Base-by-base conservation (phyloP, 1,140 invertebrate genomes). In the Teleopsis dalmanni region DNA sequence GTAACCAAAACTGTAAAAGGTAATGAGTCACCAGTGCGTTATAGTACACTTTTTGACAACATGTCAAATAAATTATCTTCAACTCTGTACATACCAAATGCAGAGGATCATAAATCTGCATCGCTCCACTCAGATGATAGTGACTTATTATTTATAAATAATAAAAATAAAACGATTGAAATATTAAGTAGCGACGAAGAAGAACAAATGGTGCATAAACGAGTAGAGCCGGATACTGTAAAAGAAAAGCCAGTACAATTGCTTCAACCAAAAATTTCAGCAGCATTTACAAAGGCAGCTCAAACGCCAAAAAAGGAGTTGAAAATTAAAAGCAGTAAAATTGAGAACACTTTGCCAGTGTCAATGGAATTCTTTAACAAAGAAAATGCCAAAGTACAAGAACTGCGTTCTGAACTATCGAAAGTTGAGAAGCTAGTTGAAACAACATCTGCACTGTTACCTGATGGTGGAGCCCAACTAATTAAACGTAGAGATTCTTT, bases 401-500 rank as follows among this genome's bases (percentile, higher is more conserved):
- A 65, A 35, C 13, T 60, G 25, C 51, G 53, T 2, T 3, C 18
- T 0, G 52, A 68, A 18, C 22, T 57, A 2, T 41, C 4, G 11
- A 58, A 56, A 13, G 53, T 56, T 1, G 51, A 57, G 33, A 60
- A 57, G n/a, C 53, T 68, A 4, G 56, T 48, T 10, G 51, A 60
- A 8, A 65, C 50, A 42, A 53, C 65, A 9, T 53, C 55, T 0
- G 43, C 50, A 16, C 60, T 50, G 35, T 47, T 69, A 27, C 59
- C 59, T 11, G 65, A 69, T 47, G 57, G 58, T 3, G 65, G 65
- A 3, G 49, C 10, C 1, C 60, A 65, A 43, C 53, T 69, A n/a
- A 43, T 13, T 3, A 51, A 56, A 16, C 60, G 62, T 4, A 60
- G 62, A 9, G 49, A 57, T 3, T 37, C 38, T 6, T 42, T 68